phyloP scores from a whole-genome alignment of 2,797 vertebrate genomes.

The Tachyglossus aculeatus region DNA sequence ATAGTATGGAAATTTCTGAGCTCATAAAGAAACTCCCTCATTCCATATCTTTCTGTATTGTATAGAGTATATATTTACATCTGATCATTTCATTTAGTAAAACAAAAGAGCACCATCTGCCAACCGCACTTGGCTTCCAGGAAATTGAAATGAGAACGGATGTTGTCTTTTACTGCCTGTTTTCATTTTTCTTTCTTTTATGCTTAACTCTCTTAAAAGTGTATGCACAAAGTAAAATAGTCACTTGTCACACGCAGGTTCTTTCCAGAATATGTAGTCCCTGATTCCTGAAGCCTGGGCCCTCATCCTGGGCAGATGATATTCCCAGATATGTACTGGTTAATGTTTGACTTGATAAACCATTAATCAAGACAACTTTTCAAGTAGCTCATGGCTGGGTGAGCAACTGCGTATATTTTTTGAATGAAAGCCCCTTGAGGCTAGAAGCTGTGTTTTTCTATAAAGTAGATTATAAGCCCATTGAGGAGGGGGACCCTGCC shows the following conservation, averaged over 20 bases:
- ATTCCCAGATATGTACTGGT: too few species aligned
- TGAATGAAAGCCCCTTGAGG: not conserved
- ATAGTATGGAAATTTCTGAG: not conserved
- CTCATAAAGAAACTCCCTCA: conserved; percentile 1
- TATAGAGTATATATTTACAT: conserved; percentile 58
- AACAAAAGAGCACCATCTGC: conserved; percentile 77
- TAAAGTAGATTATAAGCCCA: too few species aligned
- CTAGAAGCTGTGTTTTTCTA: too few species aligned
- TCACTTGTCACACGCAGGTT: conserved; percentile 9
- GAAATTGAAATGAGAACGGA: conserved; percentile 81
- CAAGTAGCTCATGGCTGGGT: not conserved
- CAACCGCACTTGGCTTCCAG: conserved; percentile 79
- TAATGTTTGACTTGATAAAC: rapidly evolving
- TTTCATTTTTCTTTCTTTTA: conserved; percentile 65
- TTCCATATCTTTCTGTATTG: conserved; percentile 32
- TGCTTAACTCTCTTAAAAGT: conserved; percentile 61
- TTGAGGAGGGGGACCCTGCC: too few species aligned
- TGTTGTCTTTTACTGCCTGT: conserved; percentile 74
- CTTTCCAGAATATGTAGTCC: not conserved
- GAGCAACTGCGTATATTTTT: not conserved
- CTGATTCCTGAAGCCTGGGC: not conserved
- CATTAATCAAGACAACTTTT: not conserved
- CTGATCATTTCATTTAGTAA: conserved; percentile 69
- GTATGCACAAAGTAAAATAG: conserved; percentile 34
- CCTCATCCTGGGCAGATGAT: not conserved